Base-by-base conservation (phyloP, 2,113 vertebrate genomes). In the Probosciger aterrimus region DNA sequence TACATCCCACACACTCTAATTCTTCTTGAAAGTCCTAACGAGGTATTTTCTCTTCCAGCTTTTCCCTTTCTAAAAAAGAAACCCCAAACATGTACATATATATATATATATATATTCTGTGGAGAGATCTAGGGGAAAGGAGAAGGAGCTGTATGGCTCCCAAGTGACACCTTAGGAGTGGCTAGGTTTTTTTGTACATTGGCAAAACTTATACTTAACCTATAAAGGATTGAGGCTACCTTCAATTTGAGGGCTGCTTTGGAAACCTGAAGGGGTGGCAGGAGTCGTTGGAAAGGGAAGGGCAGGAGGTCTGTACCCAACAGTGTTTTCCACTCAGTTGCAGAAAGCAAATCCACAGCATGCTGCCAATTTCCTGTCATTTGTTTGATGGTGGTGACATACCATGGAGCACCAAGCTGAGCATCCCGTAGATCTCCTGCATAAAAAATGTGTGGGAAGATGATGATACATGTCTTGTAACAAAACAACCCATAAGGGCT, bases 391-490 rank as follows among this genome's bases (percentile, higher is more conserved):
- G 46, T 77, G 75, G 44, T 82, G 57, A 71, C 80, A 78, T 80
- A 31, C 46, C 65, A 55, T 77, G 70, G 53, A 92, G 70, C 49
- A 1, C 76, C 86, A 90, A 95, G 89, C 65, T 93, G 91, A 92
- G 83, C 85, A 96, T 93, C 84, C 80, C 11, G 1, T 93, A 88
- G 47, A 67, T 92, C 88, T 82, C 65, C 57, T 88, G 84, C 87
- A 75, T 86, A 92, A 95, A 95, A 92, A 88, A 68, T 71, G 46
- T 85, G 90, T 92, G 81, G 90, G 67, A 94, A 94, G 82, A 63
- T 88, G 88, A 90, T 93, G 93, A 92, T 92, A 90, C 49, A 76
- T 88, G 63, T 90, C 96, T 96, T 96, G 53, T 95, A 95, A 91
- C 77, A 90, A 84, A 96, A 79, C 75, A 92, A 90, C 75, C 80